Evolutionary conservation across 1,140 invertebrate species (phyloP).

Genomic region (Aphelenchoides avenae): DNA sequence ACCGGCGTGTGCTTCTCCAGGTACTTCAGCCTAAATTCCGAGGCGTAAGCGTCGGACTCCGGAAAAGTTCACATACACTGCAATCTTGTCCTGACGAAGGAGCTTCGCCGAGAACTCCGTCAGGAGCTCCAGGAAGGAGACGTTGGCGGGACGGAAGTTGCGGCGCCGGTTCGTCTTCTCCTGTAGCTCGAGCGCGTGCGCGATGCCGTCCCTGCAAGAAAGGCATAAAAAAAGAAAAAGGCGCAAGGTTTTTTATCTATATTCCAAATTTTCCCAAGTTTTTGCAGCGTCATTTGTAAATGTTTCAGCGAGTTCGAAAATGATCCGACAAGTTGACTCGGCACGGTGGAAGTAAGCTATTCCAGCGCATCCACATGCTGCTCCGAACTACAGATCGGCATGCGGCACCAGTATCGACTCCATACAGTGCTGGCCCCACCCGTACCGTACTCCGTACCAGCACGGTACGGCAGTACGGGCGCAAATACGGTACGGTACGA

Average conservation of each 20-base stretch:
- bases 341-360: no score
- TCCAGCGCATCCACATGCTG: no score
- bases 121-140: constrained; percentile 39
- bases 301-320: no score
- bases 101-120: constrained; percentile 43
- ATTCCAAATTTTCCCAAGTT: not conserved
- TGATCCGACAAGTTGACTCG: no score
- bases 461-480: no score
- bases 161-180: constrained; percentile 6
- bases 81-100: constrained; percentile 41
- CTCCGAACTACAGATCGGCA: no score
- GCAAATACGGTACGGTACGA: no score
- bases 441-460: no score
- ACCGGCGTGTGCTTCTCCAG: constrained; percentile 25
- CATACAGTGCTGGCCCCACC: no score
- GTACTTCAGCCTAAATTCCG: constrained; percentile 28
- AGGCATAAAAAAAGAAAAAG: not conserved
- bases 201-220: constrained; percentile 32
- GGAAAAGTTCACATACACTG: constrained; percentile 32
- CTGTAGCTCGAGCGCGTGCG: constrained; percentile 27
- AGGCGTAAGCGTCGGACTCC: not conserved
- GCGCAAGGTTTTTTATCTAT: not conserved
- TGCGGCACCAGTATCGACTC: no score
- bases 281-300: no score
- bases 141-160: constrained; percentile 1